Conservation (phyloP, 2,797 vertebrate species). For the Staurois parvus region DNA sequence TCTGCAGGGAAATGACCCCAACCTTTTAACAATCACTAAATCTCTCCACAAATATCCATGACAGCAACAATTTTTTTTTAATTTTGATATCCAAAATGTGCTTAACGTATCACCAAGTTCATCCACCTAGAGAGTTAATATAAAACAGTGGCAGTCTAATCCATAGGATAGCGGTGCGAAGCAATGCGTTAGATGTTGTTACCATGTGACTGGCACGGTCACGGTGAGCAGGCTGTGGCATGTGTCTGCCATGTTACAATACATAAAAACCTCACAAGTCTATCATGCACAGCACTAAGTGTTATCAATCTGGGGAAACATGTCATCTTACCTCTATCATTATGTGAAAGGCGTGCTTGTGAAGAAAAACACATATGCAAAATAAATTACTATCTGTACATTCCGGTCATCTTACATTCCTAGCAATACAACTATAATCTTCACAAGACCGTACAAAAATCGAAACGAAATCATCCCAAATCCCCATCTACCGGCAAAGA, state of each 20-base stretch:
- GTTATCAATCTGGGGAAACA: constrained; percentile 68
- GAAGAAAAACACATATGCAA: constrained; percentile 85
- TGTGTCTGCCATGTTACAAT: constrained; percentile 5
- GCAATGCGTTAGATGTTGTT: background rate
- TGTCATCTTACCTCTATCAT: constrained; percentile 99
- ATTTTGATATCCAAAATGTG: background rate
- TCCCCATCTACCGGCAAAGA: background rate
- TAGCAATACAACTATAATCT: background rate
- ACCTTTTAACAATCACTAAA: too few species aligned
- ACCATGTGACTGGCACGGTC: background rate
- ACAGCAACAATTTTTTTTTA: too few species aligned
- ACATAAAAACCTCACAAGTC: background rate
- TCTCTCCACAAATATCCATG: too few species aligned
- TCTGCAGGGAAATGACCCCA: too few species aligned
- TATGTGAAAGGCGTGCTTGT: constrained; percentile 99
- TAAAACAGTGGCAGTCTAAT: too few species aligned
- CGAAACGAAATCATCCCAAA: background rate
- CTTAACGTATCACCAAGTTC: background rate
- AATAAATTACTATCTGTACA: constrained; percentile 86
- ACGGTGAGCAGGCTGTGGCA: background rate
- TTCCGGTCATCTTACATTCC: constrained; percentile 40
- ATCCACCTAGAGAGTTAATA: too few species aligned
- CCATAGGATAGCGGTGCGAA: background rate
- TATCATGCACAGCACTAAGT: constrained; percentile 42
- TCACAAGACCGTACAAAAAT: background rate